Evolutionary conservation across 2,113 vertebrate genomes (phyloP), one percentile per base, ranked within the genome.

Genomic region (Coturnix japonica): DNA sequence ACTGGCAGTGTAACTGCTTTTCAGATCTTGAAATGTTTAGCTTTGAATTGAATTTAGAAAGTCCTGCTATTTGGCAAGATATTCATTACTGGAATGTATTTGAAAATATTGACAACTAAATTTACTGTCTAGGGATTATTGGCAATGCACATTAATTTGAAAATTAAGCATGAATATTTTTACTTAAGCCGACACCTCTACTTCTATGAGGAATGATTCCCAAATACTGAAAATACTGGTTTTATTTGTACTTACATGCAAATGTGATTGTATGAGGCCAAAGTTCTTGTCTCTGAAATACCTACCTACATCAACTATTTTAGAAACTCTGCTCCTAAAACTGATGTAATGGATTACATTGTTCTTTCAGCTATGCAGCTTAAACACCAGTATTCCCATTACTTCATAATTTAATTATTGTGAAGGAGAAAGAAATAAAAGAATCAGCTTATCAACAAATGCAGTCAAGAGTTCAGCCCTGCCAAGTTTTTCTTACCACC

Each of bases 401-500:
- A 74, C 57, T 35, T 66, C 70, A 60, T 81, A 88, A 80, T 54
- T 79, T 79, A 85, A 77, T 56, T 92, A 89, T 77, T 83, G 47
- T 86, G 61, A 71, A 63, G 53, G 35, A 63, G 83, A 47, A 86
- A 78, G 57, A 75, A 79, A 79, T 66, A 81, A 67, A 93, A 74
- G 33, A 73, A 71, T 39, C 56, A 53, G 56, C 33, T 93, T 93
- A 77, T 85, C 64, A 83, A 37, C 47, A 91, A 85, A 93, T 70
- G 57, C 46, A 41, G 63, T 83, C 66, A 73, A 43, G 72, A 49
- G 28, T 87, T 89, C 30, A 76, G 30, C 65, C 13, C 51, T 78
- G 86, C 65, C 67, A 57, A 90, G 79, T 17, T 75, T 6, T 17
- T 47, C 53, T 69, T 81, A 90, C n/a, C 15, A 2, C 26, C 31